Evolutionary conservation across 2,888 invertebrate genomes (phyloP).

Genomic region (Volucella inanis): DNA sequence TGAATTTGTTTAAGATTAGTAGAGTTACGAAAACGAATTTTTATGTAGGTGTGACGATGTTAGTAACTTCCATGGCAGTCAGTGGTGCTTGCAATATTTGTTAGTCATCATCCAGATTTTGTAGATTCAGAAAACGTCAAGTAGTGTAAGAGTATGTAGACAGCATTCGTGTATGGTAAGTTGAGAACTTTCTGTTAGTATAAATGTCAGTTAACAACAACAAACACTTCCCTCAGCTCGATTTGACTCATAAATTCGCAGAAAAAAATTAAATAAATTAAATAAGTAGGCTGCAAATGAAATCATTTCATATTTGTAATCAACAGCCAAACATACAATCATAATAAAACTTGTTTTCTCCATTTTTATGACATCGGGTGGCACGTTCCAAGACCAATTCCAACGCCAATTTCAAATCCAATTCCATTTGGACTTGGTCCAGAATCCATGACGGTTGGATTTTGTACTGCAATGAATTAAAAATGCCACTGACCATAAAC

Average conservation of each 20-base stretch:
- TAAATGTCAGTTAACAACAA: not conserved
- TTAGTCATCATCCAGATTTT: too few species aligned
- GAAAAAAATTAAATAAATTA: not conserved
- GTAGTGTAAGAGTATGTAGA: too few species aligned
- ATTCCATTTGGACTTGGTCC: constrained; percentile 70
- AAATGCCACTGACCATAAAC: constrained; percentile 71
- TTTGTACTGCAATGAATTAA: constrained; percentile 68
- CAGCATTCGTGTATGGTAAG: too few species aligned
- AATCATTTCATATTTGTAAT: constrained; percentile 73
- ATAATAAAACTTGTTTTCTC: constrained; percentile 65
- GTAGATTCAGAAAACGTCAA: too few species aligned
- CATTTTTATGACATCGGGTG: constrained; percentile 62
- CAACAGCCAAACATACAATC: constrained; percentile 40
- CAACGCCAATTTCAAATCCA: constrained; percentile 21
- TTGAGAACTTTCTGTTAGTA: not conserved
- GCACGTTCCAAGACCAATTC: constrained; percentile 72
- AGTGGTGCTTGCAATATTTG: too few species aligned
- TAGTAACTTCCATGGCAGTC: too few species aligned
- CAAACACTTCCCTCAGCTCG: not conserved
- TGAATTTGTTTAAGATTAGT: too few species aligned
- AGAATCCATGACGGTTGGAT: constrained; percentile 67
- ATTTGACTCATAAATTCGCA: not conserved
- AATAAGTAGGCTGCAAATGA: constrained; percentile 14
- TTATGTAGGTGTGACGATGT: too few species aligned
- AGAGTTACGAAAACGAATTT: too few species aligned